Base-by-base conservation (phyloP, 2,888 invertebrate genomes). In the Chaetoderma sp. region DNA sequence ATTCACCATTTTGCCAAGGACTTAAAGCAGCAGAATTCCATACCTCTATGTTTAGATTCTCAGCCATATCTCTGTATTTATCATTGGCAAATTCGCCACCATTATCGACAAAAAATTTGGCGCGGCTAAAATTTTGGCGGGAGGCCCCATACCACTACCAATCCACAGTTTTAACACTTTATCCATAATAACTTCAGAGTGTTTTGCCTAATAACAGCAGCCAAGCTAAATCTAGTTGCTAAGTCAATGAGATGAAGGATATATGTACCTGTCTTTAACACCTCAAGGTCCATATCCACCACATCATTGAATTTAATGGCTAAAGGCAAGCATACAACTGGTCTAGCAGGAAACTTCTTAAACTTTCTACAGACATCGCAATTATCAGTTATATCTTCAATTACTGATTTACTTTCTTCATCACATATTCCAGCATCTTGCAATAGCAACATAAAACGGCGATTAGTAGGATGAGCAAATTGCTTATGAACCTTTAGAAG, bases 221-320 rank as follows among this genome's bases (percentile, higher is more conserved):
- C 62, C 16, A 52, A 6, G 42, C 56, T 59, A 23, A 52, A 61
- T 55, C 44, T 8, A 13, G 62, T 61, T 13, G 44, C 49, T 23
- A 55, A 21, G 33, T 61, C 62, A n/a, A 61, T 56, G 16, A 61
- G 25, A 21, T 61, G 62, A 16, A 61, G 55, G 56, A 56, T 42
- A 50, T 52, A 62, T 33, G 32, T 28, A 1, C 52, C 50, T 28
- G 27, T 16, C 23, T 56, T 36, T 32, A 30, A 56, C 23, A 42
- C 23, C 27, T 61, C 32, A 1, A 61, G 55, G 28, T 61, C 62
- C 39, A 61, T 52, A 16, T 54, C 62, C n/a, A 61, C 62, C 6
- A 28, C 55, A 21, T 63, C 63, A 57, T 63, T 63, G 23, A 63
- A 63, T 18, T 63, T 57, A 54, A 47, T 58, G 21, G 63, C 63